Base-by-base conservation (phyloP, 2,113 vertebrate genomes). In the Tichodroma muraria region DNA sequence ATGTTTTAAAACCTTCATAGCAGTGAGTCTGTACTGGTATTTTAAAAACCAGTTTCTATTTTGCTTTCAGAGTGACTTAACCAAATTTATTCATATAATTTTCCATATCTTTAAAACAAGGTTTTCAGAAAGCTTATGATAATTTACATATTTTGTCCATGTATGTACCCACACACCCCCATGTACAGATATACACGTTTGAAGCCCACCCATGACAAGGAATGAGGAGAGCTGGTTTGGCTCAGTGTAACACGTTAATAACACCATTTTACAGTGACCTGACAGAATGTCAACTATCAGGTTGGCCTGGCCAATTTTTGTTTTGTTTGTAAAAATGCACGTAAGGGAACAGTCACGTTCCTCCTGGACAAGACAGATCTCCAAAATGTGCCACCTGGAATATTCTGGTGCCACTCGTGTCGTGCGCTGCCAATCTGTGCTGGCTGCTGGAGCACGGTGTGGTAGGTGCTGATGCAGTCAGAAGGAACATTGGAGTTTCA, bases 121-220 rank as follows among this genome's bases (percentile, higher is more conserved):
- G 16, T 70, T 61, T 80, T 35, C 10, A 8, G 16, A 27, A 92
- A 44, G 23, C 35, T 76, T 13, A 25, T 45, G 5, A 7, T 23
- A 31, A 54, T 73, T 44, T 28, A 7, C 3, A 4, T 42, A 6
- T 35, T 66, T 50, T 73, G 37, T 35, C 54, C 33, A 23, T 11
- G 13, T 4, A 2, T 5, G 20, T 11, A 4, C 15, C 44, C 25
- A 11, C 37, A 10, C 8, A n/a, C 4, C 7, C 21, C 11, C 21
- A 5, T 8, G 13, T 54, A 5, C 10, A 60, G 23, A 40, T 2
- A 38, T 0, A 8, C 6, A 5, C 3, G 14, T 40, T 72, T 49
- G 9, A 57, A 35, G 40, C 40, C 13, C 33, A 19, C 7, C 24
- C 38, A 0, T 22, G 70, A 4, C 30, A 63, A 21, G 35, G n/a